phyloP scores from a whole-genome alignment of 2,113 vertebrate genomes.

The Stegastes partitus region DNA sequence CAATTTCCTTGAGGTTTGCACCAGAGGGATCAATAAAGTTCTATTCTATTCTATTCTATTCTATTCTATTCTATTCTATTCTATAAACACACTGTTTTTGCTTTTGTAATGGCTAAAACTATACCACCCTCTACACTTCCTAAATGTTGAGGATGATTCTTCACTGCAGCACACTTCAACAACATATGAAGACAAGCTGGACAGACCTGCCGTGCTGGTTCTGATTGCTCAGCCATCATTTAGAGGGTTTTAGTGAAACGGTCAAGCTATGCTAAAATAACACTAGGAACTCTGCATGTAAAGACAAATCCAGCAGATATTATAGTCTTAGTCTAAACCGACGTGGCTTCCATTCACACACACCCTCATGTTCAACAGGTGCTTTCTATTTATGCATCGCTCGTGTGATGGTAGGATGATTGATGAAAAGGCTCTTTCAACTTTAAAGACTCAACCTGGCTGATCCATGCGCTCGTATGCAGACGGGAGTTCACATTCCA shows the following conservation, averaged over 20 bases:
- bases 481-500: slow-evolving; percentile 70
- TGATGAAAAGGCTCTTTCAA: slow-evolving; percentile 61
- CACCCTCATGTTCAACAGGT: slow-evolving; percentile 55
- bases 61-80: too few relatives aligned
- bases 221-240: neutral
- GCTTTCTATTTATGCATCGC: slow-evolving; percentile 29
- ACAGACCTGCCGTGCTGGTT: neutral
- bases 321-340: neutral
- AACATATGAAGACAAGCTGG: neutral
- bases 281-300: neutral
- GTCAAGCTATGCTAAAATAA: neutral
- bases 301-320: slow-evolving; percentile 13
- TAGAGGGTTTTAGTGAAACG: neutral
- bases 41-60: too few relatives aligned
- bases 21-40: too few relatives aligned
- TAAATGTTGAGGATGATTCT: neutral
- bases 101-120: too few relatives aligned
- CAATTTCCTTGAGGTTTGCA: too few relatives aligned
- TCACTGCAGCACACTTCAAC: neutral
- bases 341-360: neutral
- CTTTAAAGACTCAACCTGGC: slow-evolving; percentile 48
- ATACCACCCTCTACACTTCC: neutral
- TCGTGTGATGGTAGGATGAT: slow-evolving; percentile 29
- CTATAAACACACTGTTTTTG: too few relatives aligned
- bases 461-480: slow-evolving; percentile 23